Conservation (phyloP, 2,113 vertebrate genomes). For the Rhinichthys klamathensis region DNA sequence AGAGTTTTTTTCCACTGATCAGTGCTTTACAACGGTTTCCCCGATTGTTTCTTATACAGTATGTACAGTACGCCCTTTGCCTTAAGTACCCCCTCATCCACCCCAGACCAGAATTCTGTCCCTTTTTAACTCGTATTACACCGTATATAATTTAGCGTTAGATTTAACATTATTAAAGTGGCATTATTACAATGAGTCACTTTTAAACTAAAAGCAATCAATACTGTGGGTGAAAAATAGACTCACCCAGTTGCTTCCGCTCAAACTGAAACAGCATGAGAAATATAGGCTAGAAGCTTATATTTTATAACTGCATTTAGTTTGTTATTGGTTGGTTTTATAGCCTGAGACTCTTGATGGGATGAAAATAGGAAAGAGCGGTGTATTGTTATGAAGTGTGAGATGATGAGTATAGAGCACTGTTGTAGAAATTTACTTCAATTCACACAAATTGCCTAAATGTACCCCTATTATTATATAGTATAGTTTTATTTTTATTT, state of each 20-base stretch:
- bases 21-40: background rate
- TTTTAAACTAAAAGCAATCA: conserved; percentile 30
- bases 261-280: background rate
- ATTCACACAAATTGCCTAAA: background rate
- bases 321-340: conserved; percentile 22
- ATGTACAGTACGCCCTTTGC: background rate
- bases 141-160: background rate
- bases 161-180: conserved; percentile 18
- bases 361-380: conserved; percentile 3
- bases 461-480: background rate
- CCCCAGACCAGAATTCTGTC: conserved; percentile 12
- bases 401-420: background rate
- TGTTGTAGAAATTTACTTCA: background rate
- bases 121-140: conserved; percentile 11
- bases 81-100: background rate
- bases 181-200: conserved; percentile 27
- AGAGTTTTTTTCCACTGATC: background rate
- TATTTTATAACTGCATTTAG: conserved; percentile 28
- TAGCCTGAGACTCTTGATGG: background rate
- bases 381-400: background rate
- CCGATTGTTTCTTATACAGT: background rate
- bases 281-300: background rate
- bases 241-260: background rate
- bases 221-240: conserved; percentile 20
- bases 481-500: background rate